Base-by-base conservation (phyloP, 2,888 invertebrate genomes). In the Subacronicta megacephala region DNA sequence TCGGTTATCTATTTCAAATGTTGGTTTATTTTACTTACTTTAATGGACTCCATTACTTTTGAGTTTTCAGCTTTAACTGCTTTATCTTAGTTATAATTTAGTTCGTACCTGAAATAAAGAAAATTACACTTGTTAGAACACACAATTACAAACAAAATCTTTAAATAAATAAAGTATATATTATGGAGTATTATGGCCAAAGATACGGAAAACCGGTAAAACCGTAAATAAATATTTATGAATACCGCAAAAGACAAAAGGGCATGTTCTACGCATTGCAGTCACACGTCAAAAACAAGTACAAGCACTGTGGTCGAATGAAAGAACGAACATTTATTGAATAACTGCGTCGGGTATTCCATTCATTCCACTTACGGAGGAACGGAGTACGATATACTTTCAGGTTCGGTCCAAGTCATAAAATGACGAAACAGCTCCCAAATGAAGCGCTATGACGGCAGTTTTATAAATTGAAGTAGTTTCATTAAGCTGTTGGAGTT, bases 271-370 rank as follows among this genome's bases (percentile, higher is more conserved):
- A 50, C 56, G 56, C 53, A 67, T 13, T 61, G 73, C 47, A 61
- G 62, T 43, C 15, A 31, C 46, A 44, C 29, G 35, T 35, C 61
- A 29, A 26, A 43, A 13, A 59, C 38, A 38, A 52, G 37, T 55
- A 46, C 44, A 42, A 49, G 41, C 49, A 36, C 23, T 46, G 37
- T 50, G 45, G 20, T 50, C 37, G 44, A 49, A 52, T 62, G 42
- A 59, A 67, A 61, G 62, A 62, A 62, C 52, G 62, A 66, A 75
- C 54, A 74, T 75, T 78, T 81, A 81, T 78, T 77, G 72, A 77
- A 82, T 74, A 59, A 66, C 71, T 62, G 58, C 54, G 55, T 54
- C 43, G 52, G 50, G 52, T 46, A 51, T 60, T 58, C 69, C 60
- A 68, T 75, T 74, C 75, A 77, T 56, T 33, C 46, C 17, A 41